Base-by-base conservation (phyloP, 2,888 invertebrate genomes). In the Meiosimyza platycephala region DNA sequence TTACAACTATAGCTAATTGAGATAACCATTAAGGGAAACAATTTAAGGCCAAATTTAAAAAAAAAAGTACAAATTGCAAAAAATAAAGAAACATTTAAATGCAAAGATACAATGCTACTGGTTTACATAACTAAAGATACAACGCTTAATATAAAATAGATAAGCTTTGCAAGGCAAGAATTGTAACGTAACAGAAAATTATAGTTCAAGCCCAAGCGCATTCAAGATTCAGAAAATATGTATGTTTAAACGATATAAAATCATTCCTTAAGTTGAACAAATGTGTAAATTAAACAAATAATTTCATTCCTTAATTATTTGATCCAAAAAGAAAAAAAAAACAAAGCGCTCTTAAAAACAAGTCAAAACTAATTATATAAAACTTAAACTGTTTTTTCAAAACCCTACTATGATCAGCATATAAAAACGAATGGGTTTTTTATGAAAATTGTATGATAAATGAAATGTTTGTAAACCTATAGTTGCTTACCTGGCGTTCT, bases 401-500 rank as follows among this genome's bases (percentile, higher is more conserved):
- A 28, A 28, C 28, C 28, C 28, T 28, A 62, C 33, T n/a, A 33
- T 16, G 18, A 13, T 28, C 33, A 40, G 22, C 16, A 40, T 22
- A 22, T 28, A 62, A 62, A 11, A 12, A 18, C 18, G 12, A 13
- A 13, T n/a, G 13, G n/a, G 0, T 40, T 16, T n/a, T 62, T 28
- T 22, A 62, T 28, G 33, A 62, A 62, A 28, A 16, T 16, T 22
- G 18, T 28, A 57, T 57, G 12, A 22, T 12, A 2, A 18, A 54
- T 18, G 54, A n/a, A 55, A 55, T 15, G 4, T 55, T n/a, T 55
- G 13, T 40, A 3, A 18, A n/a, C 40, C 54, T 16, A 69, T 69
- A 73, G 75, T 75, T 76, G 75, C 86, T 86, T 87, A 88, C 88
- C 88, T 87, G 88, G 87, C 78, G 88, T 88, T 83, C 87, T 83